These are phyloP conservation scores for Gobio occitaniae DNA, from an alignment of 2,797 vertebrate species.

Conservation along the genomic window DNA sequence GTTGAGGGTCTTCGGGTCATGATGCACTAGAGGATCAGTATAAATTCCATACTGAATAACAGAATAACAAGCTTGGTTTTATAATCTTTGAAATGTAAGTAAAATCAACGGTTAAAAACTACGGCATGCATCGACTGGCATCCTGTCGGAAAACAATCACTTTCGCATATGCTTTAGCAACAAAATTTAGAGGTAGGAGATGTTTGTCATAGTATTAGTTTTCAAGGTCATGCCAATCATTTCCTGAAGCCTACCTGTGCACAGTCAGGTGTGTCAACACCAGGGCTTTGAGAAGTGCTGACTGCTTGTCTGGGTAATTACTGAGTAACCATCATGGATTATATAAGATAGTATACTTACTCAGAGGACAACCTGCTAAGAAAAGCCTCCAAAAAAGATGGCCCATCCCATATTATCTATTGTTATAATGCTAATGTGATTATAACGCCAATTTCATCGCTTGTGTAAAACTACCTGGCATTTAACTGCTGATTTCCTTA, in stretches of 20 bases:
- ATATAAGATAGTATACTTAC: slow-evolving; percentile 71
- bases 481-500: slow-evolving; percentile 7
- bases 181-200: slow-evolving; percentile 5
- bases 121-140: background rate
- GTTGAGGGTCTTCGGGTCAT: slow-evolving; percentile 5
- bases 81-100: slow-evolving; percentile 15
- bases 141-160: background rate
- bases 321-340: slow-evolving; percentile 72
- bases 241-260: slow-evolving; percentile 47
- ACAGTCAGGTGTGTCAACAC: slow-evolving; percentile 68
- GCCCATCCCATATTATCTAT: background rate
- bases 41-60: background rate
- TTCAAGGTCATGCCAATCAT: slow-evolving; percentile 49
- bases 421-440: slow-evolving; percentile 43
- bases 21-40: background rate
- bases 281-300: slow-evolving; percentile 79
- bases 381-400: slow-evolving; percentile 51
- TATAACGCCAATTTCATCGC: background rate
- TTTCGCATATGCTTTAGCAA: background rate
- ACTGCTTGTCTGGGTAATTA: slow-evolving; percentile 76
- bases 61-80: slow-evolving; percentile 12
- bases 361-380: slow-evolving; percentile 61
- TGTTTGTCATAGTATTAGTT: slow-evolving; percentile 30
- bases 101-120: background rate
- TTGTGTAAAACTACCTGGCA: background rate